phyloP scores from a whole-genome alignment of 2,888 invertebrate species.

The Dolichomitus sp. region DNA sequence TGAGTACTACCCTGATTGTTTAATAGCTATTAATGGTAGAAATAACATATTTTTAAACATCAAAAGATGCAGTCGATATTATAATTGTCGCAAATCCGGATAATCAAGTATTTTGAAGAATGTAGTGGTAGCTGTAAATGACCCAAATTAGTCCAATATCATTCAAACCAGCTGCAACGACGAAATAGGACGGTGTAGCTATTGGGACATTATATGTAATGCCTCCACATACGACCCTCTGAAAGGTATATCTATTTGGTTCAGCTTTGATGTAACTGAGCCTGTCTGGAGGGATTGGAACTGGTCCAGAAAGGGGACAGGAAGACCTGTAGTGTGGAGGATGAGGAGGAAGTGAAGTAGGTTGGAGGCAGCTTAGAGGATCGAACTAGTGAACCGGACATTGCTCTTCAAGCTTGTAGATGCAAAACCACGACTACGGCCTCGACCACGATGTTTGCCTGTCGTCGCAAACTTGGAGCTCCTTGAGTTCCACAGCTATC shows the following conservation, averaged over 20 bases:
- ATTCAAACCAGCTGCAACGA: background rate
- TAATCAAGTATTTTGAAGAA: background rate
- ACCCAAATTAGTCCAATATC: background rate
- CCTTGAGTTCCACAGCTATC: slow-evolving; percentile 2
- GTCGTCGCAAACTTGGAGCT: slow-evolving; percentile 20
- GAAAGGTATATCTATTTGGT: background rate
- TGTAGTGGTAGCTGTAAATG: background rate
- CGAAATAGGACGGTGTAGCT: background rate
- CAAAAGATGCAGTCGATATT: too few relatives aligned
- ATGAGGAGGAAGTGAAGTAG: background rate
- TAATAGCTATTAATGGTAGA: background rate
- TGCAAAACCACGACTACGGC: slow-evolving; percentile 41
- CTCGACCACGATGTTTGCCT: slow-evolving; percentile 44
- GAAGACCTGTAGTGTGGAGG: background rate
- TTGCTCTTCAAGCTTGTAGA: slow-evolving; percentile 16
- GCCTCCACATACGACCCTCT: background rate
- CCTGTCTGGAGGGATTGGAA: background rate
- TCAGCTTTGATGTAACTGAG: background rate
- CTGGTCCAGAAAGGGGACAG: background rate
- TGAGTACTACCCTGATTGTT: slow-evolving; percentile 88
- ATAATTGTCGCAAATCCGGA: too few relatives aligned
- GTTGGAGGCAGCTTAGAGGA: background rate
- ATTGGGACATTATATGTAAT: background rate
- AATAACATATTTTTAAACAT: too few relatives aligned
- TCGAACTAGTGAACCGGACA: background rate